Percentiles rank a stretch among this genome's conserved stretches.
Evolutionary conservation across 2,797 vertebrate species (phyloP).

Genomic region (Sternarchorhynchus goeldii): DNA sequence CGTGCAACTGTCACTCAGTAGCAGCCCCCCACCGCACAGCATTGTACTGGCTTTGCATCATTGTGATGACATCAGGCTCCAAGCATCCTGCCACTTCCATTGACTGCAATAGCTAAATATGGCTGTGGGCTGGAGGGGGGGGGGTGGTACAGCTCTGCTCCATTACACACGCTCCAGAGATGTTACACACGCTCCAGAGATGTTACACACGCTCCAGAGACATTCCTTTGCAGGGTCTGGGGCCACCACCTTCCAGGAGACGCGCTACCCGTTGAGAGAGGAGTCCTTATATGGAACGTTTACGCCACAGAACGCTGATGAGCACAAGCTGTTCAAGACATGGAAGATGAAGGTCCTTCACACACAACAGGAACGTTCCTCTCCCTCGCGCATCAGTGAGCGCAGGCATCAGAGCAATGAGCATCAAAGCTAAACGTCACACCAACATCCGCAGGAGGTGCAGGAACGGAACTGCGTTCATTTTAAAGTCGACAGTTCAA

Average conservation of each 20-base stretch:
- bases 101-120: constrained; percentile 66
- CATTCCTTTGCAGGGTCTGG: constrained; percentile 46
- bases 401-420: not conserved
- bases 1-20: constrained; percentile 38
- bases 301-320: constrained; percentile 32
- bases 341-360: not conserved
- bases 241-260: constrained; percentile 36
- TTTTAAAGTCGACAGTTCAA: not conserved
- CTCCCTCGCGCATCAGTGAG: not conserved
- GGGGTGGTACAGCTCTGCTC: constrained; percentile 47
- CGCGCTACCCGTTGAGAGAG: constrained; percentile 26
- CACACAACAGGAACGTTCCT: constrained; percentile 9
- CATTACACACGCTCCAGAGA: constrained; percentile 55
- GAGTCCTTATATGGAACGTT: constrained; percentile 57
- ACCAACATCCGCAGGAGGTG: not conserved
- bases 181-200: no score
- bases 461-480: no score
- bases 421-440: not conserved
- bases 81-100: constrained; percentile 55
- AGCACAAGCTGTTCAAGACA: constrained; percentile 24
- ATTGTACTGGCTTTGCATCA: constrained; percentile 54
- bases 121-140: constrained; percentile 47
- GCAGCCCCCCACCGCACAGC: constrained; percentile 21
- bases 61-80: constrained; percentile 55
- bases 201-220: constrained; percentile 18